Evolutionary conservation across 2,113 vertebrate species (phyloP).

Genomic region (Platichthys stellatus): DNA sequence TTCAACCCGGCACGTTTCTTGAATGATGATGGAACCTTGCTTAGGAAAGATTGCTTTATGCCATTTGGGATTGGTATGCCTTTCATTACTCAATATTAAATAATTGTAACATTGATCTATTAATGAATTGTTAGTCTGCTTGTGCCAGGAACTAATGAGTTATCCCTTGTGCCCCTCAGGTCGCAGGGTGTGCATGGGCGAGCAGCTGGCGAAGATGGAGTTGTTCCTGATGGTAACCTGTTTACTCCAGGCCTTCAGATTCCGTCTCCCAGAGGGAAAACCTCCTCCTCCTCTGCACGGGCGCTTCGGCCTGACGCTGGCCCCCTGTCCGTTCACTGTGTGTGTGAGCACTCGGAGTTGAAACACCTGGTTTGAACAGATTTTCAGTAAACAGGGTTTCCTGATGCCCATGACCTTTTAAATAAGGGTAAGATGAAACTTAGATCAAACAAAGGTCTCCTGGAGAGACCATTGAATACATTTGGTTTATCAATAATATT

Average conservation of each 20-base stretch:
- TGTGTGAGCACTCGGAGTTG: conserved; percentile 62
- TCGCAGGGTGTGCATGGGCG: conserved; percentile 95
- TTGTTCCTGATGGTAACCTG: conserved; percentile 90
- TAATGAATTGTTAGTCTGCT: neutral
- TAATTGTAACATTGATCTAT: neutral
- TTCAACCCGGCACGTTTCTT: conserved; percentile 91
- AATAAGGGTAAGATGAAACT: neutral
- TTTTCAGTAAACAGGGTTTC: too few species aligned
- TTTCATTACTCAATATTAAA: neutral
- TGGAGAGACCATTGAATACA: neutral
- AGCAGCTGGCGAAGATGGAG: conserved; percentile 97
- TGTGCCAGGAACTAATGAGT: neutral
- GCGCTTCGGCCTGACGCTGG: conserved; percentile 92
- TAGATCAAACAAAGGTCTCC: neutral
- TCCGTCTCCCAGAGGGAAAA: conserved; percentile 84
- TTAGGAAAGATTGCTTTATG: conserved; percentile 91
- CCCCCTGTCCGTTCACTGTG: conserved; percentile 87
- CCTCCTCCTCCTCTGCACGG: conserved; percentile 85
- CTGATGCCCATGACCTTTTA: too few species aligned
- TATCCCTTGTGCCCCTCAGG: conserved; percentile 76
- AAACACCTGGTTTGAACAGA: neutral
- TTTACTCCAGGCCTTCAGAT: conserved; percentile 90
- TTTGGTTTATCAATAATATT: neutral
- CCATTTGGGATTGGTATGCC: conserved; percentile 94
- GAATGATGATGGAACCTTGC: conserved; percentile 87